phyloP scores from a whole-genome alignment of 2,113 vertebrate species.

The Sebastes schlegelii region DNA sequence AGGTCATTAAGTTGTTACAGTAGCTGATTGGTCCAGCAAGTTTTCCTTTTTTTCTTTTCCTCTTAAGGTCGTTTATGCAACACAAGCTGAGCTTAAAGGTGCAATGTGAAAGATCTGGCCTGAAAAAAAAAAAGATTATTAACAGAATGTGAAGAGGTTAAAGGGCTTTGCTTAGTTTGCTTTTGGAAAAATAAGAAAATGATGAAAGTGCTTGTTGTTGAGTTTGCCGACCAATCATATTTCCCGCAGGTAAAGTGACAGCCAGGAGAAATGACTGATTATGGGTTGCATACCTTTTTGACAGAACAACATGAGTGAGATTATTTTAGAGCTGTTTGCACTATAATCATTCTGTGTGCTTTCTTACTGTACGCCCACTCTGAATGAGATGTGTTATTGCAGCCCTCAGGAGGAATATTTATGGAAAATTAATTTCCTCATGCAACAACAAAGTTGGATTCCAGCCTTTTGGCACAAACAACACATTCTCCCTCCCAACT shows the following conservation, averaged over 20 bases:
- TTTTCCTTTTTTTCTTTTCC: no score
- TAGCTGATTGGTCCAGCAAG: no score
- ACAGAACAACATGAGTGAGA: conserved; percentile 40
- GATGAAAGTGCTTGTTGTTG: background rate
- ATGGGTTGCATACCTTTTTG: conserved; percentile 12
- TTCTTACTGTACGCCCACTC: conserved; percentile 28
- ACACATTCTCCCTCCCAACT: no score
- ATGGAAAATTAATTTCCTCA: conserved; percentile 7
- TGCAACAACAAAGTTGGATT: background rate
- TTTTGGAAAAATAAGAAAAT: no score
- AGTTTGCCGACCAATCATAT: background rate
- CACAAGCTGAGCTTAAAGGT: no score
- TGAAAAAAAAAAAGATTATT: no score
- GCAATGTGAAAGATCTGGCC: no score
- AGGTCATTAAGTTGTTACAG: no score
- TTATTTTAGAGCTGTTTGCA: conserved; percentile 39
- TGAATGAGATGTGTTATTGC: conserved; percentile 15
- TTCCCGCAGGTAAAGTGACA: conserved; percentile 8
- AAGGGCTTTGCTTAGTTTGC: no score
- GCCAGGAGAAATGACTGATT: conserved; percentile 26
- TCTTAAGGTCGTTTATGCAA: no score
- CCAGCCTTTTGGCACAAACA: no score
- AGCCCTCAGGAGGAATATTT: conserved; percentile 25
- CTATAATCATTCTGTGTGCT: conserved; percentile 31
- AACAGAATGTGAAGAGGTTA: no score